Evolutionary conservation across 2,888 invertebrate species (phyloP), one percentile per base, ranked within the genome.

Genomic region (Lycia hirtaria): DNA sequence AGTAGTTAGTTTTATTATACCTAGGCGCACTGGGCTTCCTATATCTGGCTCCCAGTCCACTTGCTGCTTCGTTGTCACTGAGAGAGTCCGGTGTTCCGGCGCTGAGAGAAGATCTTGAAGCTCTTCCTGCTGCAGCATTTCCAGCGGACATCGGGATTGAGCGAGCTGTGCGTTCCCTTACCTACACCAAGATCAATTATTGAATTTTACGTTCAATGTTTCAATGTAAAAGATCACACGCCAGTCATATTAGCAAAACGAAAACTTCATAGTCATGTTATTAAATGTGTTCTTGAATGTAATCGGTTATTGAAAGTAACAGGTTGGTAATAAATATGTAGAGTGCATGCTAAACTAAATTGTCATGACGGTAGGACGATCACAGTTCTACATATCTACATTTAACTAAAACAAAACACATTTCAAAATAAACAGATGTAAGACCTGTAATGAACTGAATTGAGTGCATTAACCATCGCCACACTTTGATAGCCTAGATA

Each of bases 21-120:
- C 92, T 87, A 56, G 91, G 87, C 12, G 91, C 93, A 63, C 95
- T 95, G 45, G 95, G 94, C 85, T 95, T 96, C 69, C 95, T 93
- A 69, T 93, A 94, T 72, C 94, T 93, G 65, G 94, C 93, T 58
- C 94, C 94, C 51, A 95, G 94, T 74, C 95, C 94, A 68, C 95
- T 94, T 56, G 95, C 95, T 58, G 95, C 95, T 92, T 97, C 97
- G 78, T 97, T 97, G 79, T 97, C 97, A 76, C 96, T 97, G 49
- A 97, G 93, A 35, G 97, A 97, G 85, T 98, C 97, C 15, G 97
- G 97, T 26, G 97, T 97, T 65, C 97, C 97, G 30, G 96, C 97
- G 64, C 97, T 96, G 59, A 96, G 92, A 14, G 96, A 96, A 1
- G 96, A 95, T 64, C 96, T 94, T 33, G 96, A 95, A 26, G 95